Evolutionary conservation across 2,113 vertebrate species (phyloP).

Genomic region (Phodopus roborovskii): DNA sequence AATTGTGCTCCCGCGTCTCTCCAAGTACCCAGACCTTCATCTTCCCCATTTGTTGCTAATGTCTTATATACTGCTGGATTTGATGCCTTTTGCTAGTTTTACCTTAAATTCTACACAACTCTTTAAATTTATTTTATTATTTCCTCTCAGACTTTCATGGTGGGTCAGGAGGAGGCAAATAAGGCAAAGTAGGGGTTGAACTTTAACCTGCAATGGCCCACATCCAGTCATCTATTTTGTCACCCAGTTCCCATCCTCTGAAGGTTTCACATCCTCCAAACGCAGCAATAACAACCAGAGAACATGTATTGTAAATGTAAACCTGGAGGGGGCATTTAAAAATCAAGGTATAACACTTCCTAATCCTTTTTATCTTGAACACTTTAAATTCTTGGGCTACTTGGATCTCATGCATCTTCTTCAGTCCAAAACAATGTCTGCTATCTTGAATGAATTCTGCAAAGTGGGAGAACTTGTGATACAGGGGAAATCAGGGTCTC

Average conservation of each 20-base stretch:
- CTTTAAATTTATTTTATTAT: neutral
- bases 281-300: neutral
- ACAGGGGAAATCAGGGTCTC: neutral
- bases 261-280: neutral
- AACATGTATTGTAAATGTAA: neutral
- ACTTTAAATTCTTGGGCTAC: neutral
- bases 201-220: too few species aligned
- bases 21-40: neutral
- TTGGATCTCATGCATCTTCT: neutral
- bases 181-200: neutral
- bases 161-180: neutral
- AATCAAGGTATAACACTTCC: neutral
- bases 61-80: neutral
- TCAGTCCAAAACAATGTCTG: neutral
- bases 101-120: neutral
- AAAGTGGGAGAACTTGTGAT: neutral
- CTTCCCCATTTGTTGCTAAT: neutral
- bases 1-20: neutral
- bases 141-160: conserved; percentile 6
- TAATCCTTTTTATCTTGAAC: neutral
- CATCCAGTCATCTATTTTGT: neutral
- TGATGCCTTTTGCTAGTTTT: neutral
- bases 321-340: neutral
- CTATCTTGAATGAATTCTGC: neutral
- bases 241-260: neutral